Evolutionary conservation across 2,797 vertebrate species (phyloP), one percentile per base, ranked within the genome.

Genomic region (Tokudaia muenninki): DNA sequence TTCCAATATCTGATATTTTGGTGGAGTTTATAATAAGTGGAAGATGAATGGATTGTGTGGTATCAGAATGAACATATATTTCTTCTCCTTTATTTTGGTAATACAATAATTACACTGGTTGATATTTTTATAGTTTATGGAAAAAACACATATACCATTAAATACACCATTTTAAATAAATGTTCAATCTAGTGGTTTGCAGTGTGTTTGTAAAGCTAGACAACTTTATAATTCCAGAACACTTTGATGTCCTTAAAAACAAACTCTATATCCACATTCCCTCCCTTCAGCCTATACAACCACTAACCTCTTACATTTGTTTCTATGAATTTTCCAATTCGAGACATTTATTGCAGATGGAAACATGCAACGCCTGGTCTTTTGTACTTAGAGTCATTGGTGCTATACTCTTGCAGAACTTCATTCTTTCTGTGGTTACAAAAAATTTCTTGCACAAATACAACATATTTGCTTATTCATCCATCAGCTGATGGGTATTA

Each of bases 191-290:
- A 84, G 26, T 88, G 80, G 75, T 19, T 80, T 89, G 87, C 22
- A 70, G 13, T 80, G 47, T 67, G 47, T 63, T 86, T 61, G 19
- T 61, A 91, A 94, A 81, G 24, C 61, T 89, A 41, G 79, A 19
- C 16, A 93, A 70, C 26, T 88, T 75, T 93, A 57, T 90, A 93
- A 65, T 91, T 89, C 44, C 50, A 93, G 13, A 92, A 88, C 3
- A 93, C 84, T 97, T 91, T 89, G 31, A 92, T 52, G 41, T 88
- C 50, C 24, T 91, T 57, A 67, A 94, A 86, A 93, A 78, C n/a
- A 87, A 92, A 92, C 22, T 1, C 8, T 6, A 6, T 31, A 50
- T 44, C n/a, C 41, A 61, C 29, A 31, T 14, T 67, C 55, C 87
- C 41, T 12, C 50, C 1, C 19, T 11, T 47, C 26, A 13, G 6